phyloP scores from a whole-genome alignment of 2,888 invertebrate species.

The Hesperia comma region DNA sequence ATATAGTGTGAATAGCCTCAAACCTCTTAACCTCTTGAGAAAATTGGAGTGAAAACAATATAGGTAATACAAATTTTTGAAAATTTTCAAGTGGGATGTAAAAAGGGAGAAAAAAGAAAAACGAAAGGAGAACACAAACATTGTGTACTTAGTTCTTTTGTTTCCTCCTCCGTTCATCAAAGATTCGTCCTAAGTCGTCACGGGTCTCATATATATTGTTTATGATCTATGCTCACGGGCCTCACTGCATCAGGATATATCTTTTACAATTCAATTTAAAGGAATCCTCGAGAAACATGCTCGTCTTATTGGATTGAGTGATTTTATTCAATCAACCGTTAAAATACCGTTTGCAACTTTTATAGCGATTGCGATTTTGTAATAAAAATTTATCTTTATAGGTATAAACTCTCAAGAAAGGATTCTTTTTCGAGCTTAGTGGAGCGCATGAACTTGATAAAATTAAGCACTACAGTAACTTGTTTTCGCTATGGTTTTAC shows the following conservation, averaged over 20 bases:
- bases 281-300: slow-evolving; percentile 18
- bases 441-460: background rate
- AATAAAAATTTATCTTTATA: background rate
- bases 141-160: background rate
- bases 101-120: too few species aligned
- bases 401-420: background rate
- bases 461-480: background rate
- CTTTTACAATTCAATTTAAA: slow-evolving; percentile 30
- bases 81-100: too few species aligned
- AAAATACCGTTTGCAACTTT: too few species aligned
- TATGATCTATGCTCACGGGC: too few species aligned
- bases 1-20: too few species aligned
- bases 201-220: too few species aligned
- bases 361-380: background rate
- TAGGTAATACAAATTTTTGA: too few species aligned
- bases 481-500: too few species aligned
- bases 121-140: background rate
- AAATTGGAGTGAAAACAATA: too few species aligned
- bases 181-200: background rate
- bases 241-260: slow-evolving; percentile 5
- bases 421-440: background rate
- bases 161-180: slow-evolving; percentile 6
- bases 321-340: slow-evolving; percentile 27
- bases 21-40: too few species aligned
- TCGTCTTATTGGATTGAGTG: slow-evolving; percentile 28